phyloP scores from a whole-genome alignment of 1,140 invertebrate species.

The Neodiprion virginianus region DNA sequence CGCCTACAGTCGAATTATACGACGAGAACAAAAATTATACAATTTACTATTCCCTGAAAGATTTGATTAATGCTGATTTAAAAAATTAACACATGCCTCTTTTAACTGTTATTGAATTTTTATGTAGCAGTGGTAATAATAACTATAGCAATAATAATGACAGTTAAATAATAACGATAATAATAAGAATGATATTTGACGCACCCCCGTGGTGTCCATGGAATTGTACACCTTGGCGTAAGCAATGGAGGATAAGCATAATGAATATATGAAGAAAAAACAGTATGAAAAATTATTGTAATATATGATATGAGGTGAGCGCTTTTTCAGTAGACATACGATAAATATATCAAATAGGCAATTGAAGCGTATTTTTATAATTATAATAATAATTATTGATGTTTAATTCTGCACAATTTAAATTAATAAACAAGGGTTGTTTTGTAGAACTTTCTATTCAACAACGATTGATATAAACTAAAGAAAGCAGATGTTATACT shows the following conservation, averaged over 20 bases:
- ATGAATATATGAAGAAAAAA: conserved; percentile 28
- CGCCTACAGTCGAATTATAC: background rate
- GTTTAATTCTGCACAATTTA: too few species aligned
- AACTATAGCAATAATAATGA: conserved; percentile 17
- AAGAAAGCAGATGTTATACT: conserved; percentile 27
- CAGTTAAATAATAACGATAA: conserved; percentile 21
- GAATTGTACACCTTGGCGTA: conserved; percentile 67
- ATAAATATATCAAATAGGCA: too few species aligned
- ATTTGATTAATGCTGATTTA: too few species aligned
- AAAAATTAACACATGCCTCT: background rate
- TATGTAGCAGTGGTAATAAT: conserved; percentile 18
- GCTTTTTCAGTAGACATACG: too few species aligned
- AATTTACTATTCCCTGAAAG: background rate
- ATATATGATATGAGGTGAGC: too few species aligned
- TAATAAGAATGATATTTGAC: conserved; percentile 44
- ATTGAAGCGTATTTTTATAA: too few species aligned
- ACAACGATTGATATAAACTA: background rate
- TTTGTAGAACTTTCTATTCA: background rate
- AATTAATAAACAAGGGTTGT: too few species aligned
- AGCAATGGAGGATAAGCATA: conserved; percentile 39
- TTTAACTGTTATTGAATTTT: conserved; percentile 17
- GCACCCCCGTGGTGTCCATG: conserved; percentile 65
- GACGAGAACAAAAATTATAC: background rate
- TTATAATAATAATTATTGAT: too few species aligned
- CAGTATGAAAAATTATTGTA: conserved; percentile 14